These are phyloP conservation scores for Dysmachus trigonus DNA, from an alignment of 2,888 invertebrate species.

Conservation along the genomic window DNA sequence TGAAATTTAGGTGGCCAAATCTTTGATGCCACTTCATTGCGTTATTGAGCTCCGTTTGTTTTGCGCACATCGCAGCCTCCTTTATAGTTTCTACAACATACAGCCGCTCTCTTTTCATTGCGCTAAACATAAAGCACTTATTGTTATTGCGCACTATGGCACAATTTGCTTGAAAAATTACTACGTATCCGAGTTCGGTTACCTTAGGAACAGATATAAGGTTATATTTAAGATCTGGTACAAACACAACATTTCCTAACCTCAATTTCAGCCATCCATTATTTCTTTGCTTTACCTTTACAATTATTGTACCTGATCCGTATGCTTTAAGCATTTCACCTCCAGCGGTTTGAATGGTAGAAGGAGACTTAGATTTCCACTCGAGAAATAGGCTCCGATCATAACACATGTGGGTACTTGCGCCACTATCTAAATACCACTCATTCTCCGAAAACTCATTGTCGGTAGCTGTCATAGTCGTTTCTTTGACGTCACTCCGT, in stretches of 20 bases:
- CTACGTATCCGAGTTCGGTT: neutral
- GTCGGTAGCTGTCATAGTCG: too few relatives aligned
- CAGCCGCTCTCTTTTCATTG: neutral
- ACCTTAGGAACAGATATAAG: neutral
- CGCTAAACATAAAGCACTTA: constrained; percentile 4
- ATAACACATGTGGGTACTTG: too few relatives aligned
- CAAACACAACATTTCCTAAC: neutral
- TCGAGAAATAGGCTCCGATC: too few relatives aligned
- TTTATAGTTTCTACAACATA: neutral
- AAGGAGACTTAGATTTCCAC: too few relatives aligned
- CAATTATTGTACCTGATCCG: too few relatives aligned
- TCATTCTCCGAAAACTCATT: too few relatives aligned
- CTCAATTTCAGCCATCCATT: too few relatives aligned
- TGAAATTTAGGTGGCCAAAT: constrained; percentile 51
- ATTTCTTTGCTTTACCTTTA: too few relatives aligned
- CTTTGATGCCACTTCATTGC: neutral
- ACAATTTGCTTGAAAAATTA: neutral
- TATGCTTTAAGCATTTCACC: too few relatives aligned
- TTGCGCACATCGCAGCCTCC: neutral
- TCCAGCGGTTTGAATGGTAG: too few relatives aligned
- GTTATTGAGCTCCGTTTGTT: neutral
- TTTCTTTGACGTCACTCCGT: too few relatives aligned
- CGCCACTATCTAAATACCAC: too few relatives aligned
- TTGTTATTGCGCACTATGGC: neutral
- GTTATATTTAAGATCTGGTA: neutral